Conservation (phyloP, 1,140 invertebrate species). For the Trialeurodes vaporariorum region DNA sequence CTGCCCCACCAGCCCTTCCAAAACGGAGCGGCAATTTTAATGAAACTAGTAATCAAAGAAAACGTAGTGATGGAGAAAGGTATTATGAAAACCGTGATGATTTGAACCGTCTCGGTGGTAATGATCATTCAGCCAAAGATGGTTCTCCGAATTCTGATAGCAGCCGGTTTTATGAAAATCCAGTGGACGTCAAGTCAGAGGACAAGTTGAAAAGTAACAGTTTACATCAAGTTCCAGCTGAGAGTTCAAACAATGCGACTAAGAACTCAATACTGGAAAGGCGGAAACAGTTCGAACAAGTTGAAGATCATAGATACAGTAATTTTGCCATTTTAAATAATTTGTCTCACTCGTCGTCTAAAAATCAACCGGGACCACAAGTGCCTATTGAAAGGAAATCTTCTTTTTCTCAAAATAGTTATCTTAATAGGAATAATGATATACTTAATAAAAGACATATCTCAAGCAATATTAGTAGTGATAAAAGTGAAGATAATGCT, state of each 20-base stretch:
- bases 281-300: not conserved
- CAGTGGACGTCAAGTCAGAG: not conserved
- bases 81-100: not conserved
- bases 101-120: not conserved
- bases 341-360: not conserved
- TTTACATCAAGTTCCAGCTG: not conserved
- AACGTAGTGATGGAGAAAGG: not conserved
- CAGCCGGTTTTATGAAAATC: not conserved
- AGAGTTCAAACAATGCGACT: not conserved
- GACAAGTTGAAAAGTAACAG: not conserved
- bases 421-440: not conserved
- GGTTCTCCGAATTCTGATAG: not conserved
- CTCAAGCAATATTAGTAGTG: not conserved
- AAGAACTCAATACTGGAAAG: not conserved
- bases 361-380: not conserved
- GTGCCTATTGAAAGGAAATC: not conserved
- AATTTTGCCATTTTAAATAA: not conserved
- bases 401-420: not conserved
- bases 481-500: not conserved
- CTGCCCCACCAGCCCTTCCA: not conserved
- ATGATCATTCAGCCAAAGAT: no score
- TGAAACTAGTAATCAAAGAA: not conserved
- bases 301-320: not conserved
- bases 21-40: not conserved
- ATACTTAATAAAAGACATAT: not conserved